Percentiles rank a stretch among this genome's conserved stretches.
phyloP scores from a whole-genome alignment of 2,888 invertebrate species.

The Choristoneura rosaceana region DNA sequence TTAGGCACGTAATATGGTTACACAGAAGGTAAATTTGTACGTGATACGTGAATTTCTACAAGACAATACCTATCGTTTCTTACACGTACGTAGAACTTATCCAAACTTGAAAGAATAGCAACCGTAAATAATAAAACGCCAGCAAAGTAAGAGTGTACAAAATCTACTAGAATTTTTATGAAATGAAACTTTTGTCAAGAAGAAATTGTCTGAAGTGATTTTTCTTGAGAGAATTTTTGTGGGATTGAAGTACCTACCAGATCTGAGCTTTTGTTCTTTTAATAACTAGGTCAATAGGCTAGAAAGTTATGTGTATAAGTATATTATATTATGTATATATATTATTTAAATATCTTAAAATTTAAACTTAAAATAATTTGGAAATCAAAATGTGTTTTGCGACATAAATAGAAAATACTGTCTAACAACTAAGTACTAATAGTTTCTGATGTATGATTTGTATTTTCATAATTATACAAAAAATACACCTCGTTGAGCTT shows the following conservation, averaged over 20 bases:
- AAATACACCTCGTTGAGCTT: too few relatives aligned
- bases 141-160: neutral
- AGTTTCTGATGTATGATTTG: too few relatives aligned
- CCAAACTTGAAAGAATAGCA: neutral
- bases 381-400: too few relatives aligned
- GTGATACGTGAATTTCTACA: neutral
- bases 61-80: neutral
- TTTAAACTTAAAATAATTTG: too few relatives aligned
- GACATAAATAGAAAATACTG: too few relatives aligned
- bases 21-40: neutral
- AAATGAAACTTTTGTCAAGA: neutral
- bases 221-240: neutral
- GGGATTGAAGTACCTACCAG: neutral
- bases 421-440: too few relatives aligned
- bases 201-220: slow-evolving; percentile 1
- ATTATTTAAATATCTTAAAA: too few relatives aligned
- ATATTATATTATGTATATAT: too few relatives aligned
- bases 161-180: slow-evolving; percentile 9
- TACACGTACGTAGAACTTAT: neutral
- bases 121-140: slow-evolving; percentile 7
- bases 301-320: neutral
- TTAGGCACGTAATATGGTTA: neutral
- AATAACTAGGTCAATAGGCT: neutral
- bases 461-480: too few relatives aligned
- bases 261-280: neutral